phyloP scores from a whole-genome alignment of 2,797 vertebrate species.

The Gallinago nigripennis region DNA sequence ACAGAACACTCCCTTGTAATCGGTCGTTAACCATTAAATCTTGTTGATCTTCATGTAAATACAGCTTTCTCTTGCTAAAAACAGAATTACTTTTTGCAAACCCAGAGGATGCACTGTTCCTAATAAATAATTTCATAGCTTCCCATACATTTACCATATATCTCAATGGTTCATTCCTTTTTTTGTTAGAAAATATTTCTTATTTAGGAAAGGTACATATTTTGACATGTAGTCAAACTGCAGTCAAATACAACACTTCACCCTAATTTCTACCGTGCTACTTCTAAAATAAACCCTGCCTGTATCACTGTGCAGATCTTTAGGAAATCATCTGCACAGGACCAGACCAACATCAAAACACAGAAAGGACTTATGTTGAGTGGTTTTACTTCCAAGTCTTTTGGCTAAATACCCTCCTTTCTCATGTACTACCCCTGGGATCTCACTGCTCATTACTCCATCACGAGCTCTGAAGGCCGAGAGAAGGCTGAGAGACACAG shows the following conservation, averaged over 20 bases:
- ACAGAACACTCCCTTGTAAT: background rate
- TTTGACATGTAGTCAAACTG: background rate
- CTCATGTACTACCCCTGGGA: accelerated
- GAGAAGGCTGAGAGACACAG: background rate
- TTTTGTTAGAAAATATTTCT: background rate
- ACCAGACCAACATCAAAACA: background rate
- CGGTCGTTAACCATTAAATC: background rate
- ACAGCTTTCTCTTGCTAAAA: background rate
- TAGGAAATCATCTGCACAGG: background rate
- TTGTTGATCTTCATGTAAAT: background rate
- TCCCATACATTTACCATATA: background rate
- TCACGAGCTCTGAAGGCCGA: background rate
- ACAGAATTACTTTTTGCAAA: background rate
- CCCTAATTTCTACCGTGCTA: background rate
- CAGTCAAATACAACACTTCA: background rate
- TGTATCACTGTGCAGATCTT: background rate
- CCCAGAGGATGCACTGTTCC: background rate
- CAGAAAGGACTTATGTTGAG: background rate
- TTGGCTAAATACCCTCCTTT: background rate
- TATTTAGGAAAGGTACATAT: background rate
- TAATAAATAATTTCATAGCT: background rate
- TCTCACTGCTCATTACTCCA: background rate
- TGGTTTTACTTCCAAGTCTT: background rate
- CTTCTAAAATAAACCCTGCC: background rate
- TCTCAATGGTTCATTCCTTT: background rate